Percentiles rank a stretch among this genome's conserved stretches.
Evolutionary conservation across 1,140 invertebrate species (phyloP).

Genomic region (Nautilus pompilius): DNA sequence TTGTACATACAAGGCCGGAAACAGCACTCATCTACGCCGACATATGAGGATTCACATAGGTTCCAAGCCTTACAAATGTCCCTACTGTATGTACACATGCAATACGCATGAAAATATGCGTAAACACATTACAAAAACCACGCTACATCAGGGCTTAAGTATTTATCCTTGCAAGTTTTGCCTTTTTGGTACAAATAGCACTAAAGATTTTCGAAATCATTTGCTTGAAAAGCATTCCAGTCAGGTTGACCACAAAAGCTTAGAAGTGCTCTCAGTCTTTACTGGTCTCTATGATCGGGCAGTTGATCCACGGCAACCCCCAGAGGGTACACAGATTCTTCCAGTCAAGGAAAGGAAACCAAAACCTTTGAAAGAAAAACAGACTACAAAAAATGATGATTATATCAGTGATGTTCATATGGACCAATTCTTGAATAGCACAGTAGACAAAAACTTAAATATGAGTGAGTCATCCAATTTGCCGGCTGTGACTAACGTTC

Average conservation of each 20-base stretch:
- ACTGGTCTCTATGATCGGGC: slow-evolving; percentile 42
- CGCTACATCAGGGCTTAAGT: slow-evolving; percentile 70
- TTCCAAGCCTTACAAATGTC: slow-evolving; percentile 75
- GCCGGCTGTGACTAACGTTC: not conserved
- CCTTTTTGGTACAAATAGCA: slow-evolving; percentile 64
- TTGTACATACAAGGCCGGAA: slow-evolving; percentile 59
- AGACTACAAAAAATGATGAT: not conserved
- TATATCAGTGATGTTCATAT: not conserved
- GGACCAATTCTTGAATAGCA: not conserved
- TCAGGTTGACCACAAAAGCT: slow-evolving; percentile 21
- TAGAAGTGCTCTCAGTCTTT: slow-evolving; percentile 37
- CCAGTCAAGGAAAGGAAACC: slow-evolving; percentile 37
- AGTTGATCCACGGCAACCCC: slow-evolving; percentile 33
- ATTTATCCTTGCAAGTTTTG: slow-evolving; percentile 75
- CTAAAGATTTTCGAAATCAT: slow-evolving; percentile 68
- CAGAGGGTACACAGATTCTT: slow-evolving; percentile 43
- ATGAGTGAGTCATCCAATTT: not conserved
- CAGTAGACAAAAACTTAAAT: not conserved
- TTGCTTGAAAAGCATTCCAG: slow-evolving; percentile 62
- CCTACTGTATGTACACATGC: slow-evolving; percentile 74
- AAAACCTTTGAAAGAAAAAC: slow-evolving; percentile 3
- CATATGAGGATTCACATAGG: slow-evolving; percentile 83
- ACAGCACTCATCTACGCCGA: slow-evolving; percentile 39
- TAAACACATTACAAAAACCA: slow-evolving; percentile 79
- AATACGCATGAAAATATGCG: slow-evolving; percentile 82